These are phyloP conservation scores for Aphidoletes aphidimyza DNA, from an alignment of 2,888 invertebrate genomes.

Conservation along the genomic window DNA sequence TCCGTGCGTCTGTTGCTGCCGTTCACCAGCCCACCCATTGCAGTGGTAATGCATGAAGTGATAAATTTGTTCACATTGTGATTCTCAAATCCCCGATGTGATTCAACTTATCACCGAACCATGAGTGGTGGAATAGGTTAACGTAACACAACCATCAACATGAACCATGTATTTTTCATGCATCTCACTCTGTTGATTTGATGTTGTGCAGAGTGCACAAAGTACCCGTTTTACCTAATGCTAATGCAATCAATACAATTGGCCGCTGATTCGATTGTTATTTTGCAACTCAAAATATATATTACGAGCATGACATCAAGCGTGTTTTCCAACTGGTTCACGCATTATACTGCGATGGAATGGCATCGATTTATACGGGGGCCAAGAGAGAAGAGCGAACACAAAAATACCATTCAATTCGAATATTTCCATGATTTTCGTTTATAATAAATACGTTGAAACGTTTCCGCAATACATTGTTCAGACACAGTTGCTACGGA, in stretches of 20 bases:
- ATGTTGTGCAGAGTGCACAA: too few species aligned
- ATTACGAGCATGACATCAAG: not conserved
- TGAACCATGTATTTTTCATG: slow-evolving; percentile 45
- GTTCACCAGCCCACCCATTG: not conserved
- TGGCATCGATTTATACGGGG: not conserved
- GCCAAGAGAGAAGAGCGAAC: not conserved
- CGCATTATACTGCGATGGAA: not conserved
- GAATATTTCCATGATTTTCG: slow-evolving; percentile 34
- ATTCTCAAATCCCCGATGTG: slow-evolving; percentile 52
- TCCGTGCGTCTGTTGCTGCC: not conserved
- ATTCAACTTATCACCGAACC: not conserved
- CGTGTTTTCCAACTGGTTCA: not conserved
- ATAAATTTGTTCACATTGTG: slow-evolving; percentile 54
- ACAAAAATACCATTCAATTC: not conserved
- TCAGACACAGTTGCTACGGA: not conserved
- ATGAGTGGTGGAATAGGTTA: not conserved
- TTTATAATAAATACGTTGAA: slow-evolving; percentile 20
- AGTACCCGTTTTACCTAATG: slow-evolving; percentile 52
- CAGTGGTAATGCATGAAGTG: slow-evolving; percentile 47
- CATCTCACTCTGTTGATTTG: not conserved
- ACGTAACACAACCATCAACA: not conserved
- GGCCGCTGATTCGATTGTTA: slow-evolving; percentile 46
- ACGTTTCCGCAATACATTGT: slow-evolving; percentile 18
- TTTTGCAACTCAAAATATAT: not conserved
- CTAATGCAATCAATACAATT: slow-evolving; percentile 53